Evolutionary conservation across 2,888 invertebrate species (phyloP), one percentile per base, ranked within the genome.

Genomic region (Dioctria rufipes): DNA sequence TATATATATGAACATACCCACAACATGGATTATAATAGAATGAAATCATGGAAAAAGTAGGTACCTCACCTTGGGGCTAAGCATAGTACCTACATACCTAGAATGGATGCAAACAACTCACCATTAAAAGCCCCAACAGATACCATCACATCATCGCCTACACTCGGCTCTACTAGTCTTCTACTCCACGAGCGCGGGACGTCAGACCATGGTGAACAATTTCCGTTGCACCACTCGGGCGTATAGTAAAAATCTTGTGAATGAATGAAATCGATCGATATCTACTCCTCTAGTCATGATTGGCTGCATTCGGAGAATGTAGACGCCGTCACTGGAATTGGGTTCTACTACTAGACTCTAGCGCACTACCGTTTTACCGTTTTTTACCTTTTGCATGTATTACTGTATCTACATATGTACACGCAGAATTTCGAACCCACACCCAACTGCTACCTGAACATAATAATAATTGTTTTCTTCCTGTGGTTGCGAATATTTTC

Each of bases 161-260:
- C 54, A 54, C 54, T 54, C 25, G 25, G 25, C 25, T 25, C 25
- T 25, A 25, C 25, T 25, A 25, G 25, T 25, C 25, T 25, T 25
- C 25, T 25, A 25, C 25, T 25, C 25, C 25, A 25, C 25, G 1
- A 54, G 54, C 49, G 49, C 49, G 6, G 9, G 49, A 25, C 49
- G 49, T 46, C 49, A 46, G 49, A 9, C 49, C 9, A 25, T 25
- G 49, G 25, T 11, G n/a, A 13, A 3, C 69, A 46, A 39, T 69
- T 69, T 69, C 69, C 69, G 69, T 54, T 69, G 69, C 69, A 69
- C 69, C 69, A 69, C 69, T 69, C 69, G 69, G 69, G 51, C 69
- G 69, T 69, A 25, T 25, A 69, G 69, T 69, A 69, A 69, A 69
- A 69, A 69, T 69, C 69, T 69, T 39, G 69, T 69, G 69, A 69